Evolutionary conservation across 1,140 invertebrate genomes (phyloP).

Genomic region (Tetramorium simillimum): DNA sequence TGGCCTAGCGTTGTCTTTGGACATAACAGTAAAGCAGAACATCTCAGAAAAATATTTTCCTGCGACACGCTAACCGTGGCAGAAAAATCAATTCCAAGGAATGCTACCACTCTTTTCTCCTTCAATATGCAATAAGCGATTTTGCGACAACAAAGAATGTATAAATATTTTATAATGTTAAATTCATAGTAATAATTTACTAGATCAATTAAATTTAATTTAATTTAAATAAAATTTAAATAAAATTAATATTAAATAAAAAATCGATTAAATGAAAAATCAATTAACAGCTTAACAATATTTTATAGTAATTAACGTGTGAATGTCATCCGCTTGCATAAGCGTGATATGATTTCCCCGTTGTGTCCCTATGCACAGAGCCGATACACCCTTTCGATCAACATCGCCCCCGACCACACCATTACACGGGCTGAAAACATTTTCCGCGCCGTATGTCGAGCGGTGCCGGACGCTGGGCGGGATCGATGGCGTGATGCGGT

Average conservation of each 20-base stretch:
- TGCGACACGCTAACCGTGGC: not conserved
- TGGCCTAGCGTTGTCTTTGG: too few species aligned
- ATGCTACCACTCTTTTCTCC: not conserved
- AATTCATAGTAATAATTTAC: not conserved
- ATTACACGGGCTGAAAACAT: slow-evolving; percentile 36
- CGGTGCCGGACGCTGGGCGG: not conserved
- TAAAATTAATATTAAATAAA: too few species aligned
- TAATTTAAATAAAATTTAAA: too few species aligned
- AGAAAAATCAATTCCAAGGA: slow-evolving; percentile 7
- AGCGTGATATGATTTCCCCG: slow-evolving; percentile 20
- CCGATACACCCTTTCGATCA: slow-evolving; percentile 35
- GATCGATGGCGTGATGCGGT: slow-evolving; percentile 38
- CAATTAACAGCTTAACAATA: not conserved
- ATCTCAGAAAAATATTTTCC: not conserved
- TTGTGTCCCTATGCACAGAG: not conserved
- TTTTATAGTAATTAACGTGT: not conserved
- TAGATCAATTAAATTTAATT: too few species aligned
- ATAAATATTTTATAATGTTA: not conserved
- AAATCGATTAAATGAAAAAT: not conserved
- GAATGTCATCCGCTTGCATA: not conserved
- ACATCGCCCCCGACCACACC: not conserved
- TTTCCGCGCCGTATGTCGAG: slow-evolving; percentile 20
- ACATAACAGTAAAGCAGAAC: not conserved
- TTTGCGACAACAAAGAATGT: not conserved
- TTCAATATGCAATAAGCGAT: not conserved